Evolutionary conservation across 2,888 invertebrate genomes (phyloP), one percentile per base, ranked within the genome.

Genomic region (Pseudococcus viburni): DNA sequence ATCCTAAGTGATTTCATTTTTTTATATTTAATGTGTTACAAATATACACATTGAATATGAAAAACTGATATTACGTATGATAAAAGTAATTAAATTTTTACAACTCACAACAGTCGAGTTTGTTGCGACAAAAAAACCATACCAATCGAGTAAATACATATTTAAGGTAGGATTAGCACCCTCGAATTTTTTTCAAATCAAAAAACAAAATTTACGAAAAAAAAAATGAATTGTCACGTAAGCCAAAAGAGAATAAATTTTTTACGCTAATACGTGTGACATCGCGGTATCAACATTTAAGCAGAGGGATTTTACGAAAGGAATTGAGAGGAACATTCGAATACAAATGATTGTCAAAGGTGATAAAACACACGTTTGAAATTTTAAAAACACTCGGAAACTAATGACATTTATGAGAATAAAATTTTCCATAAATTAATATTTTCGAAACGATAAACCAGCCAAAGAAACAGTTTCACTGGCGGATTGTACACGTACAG

Each of bases 401-500:
- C 26, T 33, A 19, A 19, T 59, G 59, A 59, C 59, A 19, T 59
- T 59, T 59, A 59, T 59, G 59, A n/a, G 19, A 19, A 59, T 59
- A 19, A 59, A 59, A 59, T 33, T 59, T 59, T 59, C n/a, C 59
- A 59, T 59, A 59, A 59, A 59, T 59, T 59, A 59, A 59, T 59
- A 19, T 59, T 59, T 19, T n/a, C 19, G 0, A 19, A 6, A 55
- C 17, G 59, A 19, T 59, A 59, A 59, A 19, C 59, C 19, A n/a
- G 19, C 19, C 59, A 19, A 59, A 5, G 59, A 6, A 19, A 59
- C 59, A 9, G 59, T 59, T n/a, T 59, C 7, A 59, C 19, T 0
- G 59, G 19, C 9, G 59, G 6, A 59, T n/a, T 9, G 55, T n/a
- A 9, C 19, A 59, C 5, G 19, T 59, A 12, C 51, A 12, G 15